These are phyloP conservation scores for Synanthedon myopaeformis DNA, from an alignment of 2,888 invertebrate species.

Conservation along the genomic window DNA sequence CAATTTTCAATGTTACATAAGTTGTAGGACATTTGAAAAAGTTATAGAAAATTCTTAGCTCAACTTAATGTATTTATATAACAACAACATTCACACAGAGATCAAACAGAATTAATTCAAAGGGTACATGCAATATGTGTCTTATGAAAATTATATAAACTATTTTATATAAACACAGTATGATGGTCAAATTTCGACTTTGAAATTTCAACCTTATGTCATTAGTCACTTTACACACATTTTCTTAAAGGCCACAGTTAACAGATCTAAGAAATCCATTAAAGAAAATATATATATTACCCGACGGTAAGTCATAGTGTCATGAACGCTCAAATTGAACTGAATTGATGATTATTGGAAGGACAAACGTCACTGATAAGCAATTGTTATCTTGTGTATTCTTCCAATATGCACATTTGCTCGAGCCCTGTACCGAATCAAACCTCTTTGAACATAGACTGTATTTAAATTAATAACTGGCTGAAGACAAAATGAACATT, in stretches of 20 bases:
- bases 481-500: no score
- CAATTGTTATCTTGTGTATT: constrained; percentile 41
- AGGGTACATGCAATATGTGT: no score
- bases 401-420: constrained; percentile 18
- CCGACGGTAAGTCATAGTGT: constrained; percentile 57
- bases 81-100: no score
- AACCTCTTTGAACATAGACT: neutral
- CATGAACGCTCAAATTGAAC: constrained; percentile 44
- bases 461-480: no score
- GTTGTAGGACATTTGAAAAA: no score
- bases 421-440: constrained; percentile 20
- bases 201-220: neutral
- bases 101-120: no score
- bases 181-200: neutral
- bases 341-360: constrained; percentile 41
- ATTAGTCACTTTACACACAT: neutral
- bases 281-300: constrained; percentile 28
- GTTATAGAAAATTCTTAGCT: no score
- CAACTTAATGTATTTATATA: no score
- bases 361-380: constrained; percentile 52
- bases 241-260: neutral
- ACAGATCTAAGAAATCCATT: neutral
- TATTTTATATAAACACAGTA: no score
- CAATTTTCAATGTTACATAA: neutral
- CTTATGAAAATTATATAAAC: no score